These are phyloP conservation scores for Microcebus ravelobensis DNA, from an alignment of 2,113 vertebrate genomes.

Conservation along the genomic window DNA sequence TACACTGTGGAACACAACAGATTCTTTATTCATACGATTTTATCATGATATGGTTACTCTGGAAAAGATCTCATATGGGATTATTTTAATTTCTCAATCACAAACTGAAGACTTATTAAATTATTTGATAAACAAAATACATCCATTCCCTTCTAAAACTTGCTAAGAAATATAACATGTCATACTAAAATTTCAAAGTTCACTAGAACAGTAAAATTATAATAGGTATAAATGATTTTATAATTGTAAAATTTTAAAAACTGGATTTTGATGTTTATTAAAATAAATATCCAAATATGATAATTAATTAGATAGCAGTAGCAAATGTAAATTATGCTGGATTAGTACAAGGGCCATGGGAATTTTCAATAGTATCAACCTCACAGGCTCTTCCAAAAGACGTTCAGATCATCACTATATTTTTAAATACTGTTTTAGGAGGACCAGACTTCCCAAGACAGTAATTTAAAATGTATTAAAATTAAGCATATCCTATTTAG, in stretches of 20 bases:
- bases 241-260: neutral
- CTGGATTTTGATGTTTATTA: neutral
- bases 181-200: neutral
- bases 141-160: neutral
- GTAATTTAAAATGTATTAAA: neutral
- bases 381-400: neutral
- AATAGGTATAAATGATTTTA: neutral
- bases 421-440: neutral
- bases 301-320: neutral
- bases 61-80: neutral
- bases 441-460: neutral
- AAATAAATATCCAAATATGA: neutral
- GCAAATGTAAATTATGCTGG: neutral
- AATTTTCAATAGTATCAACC: neutral
- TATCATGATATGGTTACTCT: neutral
- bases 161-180: neutral
- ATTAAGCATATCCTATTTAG: neutral
- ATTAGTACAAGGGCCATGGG: neutral
- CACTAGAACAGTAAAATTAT: neutral
- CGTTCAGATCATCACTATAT: neutral
- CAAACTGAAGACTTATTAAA: neutral
- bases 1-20: neutral
- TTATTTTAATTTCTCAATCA: neutral
- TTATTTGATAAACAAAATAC: neutral
- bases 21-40: neutral